Base-by-base conservation (phyloP, 2,888 invertebrate genomes). In the Athalia circularis region DNA sequence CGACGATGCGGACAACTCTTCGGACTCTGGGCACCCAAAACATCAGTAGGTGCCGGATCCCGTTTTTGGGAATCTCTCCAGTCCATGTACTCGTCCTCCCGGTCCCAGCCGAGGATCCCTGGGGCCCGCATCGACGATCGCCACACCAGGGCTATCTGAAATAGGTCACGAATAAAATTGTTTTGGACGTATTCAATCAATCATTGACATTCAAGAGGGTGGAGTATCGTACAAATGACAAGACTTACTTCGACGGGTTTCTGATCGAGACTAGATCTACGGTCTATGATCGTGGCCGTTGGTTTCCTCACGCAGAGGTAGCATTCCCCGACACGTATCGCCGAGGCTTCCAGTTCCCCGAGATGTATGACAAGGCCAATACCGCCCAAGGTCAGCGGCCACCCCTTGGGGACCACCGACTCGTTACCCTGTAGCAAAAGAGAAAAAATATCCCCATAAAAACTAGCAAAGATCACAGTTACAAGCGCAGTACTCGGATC, bases 291-390 rank as follows among this genome's bases (percentile, higher is more conserved):
- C 79, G 79, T 80, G 80, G 83, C 83, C 84, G 85, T 85, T 84
- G 86, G 86, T 84, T 85, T 87, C 84, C 88, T 91, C 84, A 94
- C 92, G 90, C 94, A 94, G 84, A 94, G 91, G 91, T 93, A 94
- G 88, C 93, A 93, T 90, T 94, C 94, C 86, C 92, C 92, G 86
- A 92, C 92, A 86, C 93, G 92, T 83, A 94, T 90, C 83, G 92
- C 90, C 82, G 93, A 92, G 81, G 93, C 92, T 87, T 93, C 93
- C 88, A 94, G 91, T 84, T 93, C 92, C 82, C 93, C 93, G 86
- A 94, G 91, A 86, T 94, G 94, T 84, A 94, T 90, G 85, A 93
- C 92, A 87, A 94, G 90, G 84, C 93, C 94, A 86, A 92, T 92
- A 78, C 88, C 89, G 84, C 92, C 92, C 86, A 94, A 91, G 87